Base-by-base conservation (phyloP, 2,888 invertebrate genomes). In the Acleris sparsana region DNA sequence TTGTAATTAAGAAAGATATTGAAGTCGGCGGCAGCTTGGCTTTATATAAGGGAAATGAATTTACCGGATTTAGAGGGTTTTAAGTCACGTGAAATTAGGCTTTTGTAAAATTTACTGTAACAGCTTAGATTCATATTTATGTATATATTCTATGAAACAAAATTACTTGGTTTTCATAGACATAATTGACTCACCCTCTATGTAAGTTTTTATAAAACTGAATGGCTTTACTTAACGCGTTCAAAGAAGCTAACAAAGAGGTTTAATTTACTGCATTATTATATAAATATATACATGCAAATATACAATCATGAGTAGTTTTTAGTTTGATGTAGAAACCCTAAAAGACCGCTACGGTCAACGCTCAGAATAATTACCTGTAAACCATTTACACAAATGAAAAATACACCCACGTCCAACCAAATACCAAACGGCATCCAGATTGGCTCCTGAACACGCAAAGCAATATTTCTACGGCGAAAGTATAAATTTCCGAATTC, bases 1-100 rank as follows among this genome's bases (percentile, higher is more conserved):
- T 90, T 89, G 91, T 91, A 92, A 92, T 92, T 92, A 92, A 92
- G 91, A 89, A 89, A 91, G 90, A 91, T 92, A 91, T 90, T 91
- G 89, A 92, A 88, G 89, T 87, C 86, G 87, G 90, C 86, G 85
- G 89, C 92, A 89, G 92, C 91, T 92, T 89, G 90, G 85, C 84
- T 89, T 90, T 88, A 89, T 84, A 79, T 87, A 88, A 86, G 87
- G 84, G 82, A 87, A 92, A 90, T 89, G 88, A 89, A 89, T 91
- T 90, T 89, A 89, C 86, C 88, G 84, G 82, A 86, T 86, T 85
- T 86, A 88, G 85, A 88, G 84, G 83, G 86, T 86, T 87, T 86
- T 82, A 81, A 87, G 81, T 86, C 87, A 86, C 78, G 83, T 80
- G 81, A 78, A 74, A 78, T 75, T 69, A 70, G 69, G 73, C 70